Percentiles rank a stretch among this genome's conserved stretches.
These are phyloP conservation scores for Antheraea yamamai DNA, from an alignment of 2,888 invertebrate genomes.

Conservation along the genomic window DNA sequence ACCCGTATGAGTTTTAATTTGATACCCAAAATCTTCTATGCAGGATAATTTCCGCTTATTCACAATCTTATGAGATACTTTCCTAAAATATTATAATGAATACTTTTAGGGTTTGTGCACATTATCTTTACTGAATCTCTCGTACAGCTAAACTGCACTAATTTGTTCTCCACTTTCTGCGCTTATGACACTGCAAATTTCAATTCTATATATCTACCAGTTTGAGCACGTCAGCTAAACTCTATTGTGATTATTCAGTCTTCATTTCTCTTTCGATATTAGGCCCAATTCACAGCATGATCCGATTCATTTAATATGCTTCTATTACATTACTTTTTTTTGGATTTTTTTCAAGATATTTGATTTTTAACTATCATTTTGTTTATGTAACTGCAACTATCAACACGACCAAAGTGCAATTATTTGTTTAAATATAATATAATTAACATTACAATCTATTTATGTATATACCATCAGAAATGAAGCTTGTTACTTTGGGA, in stretches of 20 bases:
- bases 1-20: slow-evolving; percentile 58
- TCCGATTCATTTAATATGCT: slow-evolving; percentile 18
- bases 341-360: slow-evolving; percentile 8
- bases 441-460: background rate
- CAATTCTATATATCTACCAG: slow-evolving; percentile 22
- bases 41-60: background rate
- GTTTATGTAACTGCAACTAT: slow-evolving; percentile 45
- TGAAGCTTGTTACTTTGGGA: slow-evolving; percentile 12
- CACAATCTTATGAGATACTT: slow-evolving; percentile 19
- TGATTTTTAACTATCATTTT: slow-evolving; percentile 23
- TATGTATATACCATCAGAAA: slow-evolving; percentile 1
- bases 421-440: slow-evolving; percentile 30
- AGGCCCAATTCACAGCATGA: slow-evolving; percentile 17
- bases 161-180: background rate
- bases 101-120: background rate
- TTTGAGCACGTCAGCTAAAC: slow-evolving; percentile 25
- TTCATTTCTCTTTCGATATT: slow-evolving; percentile 9
- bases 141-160: background rate
- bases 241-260: slow-evolving; percentile 23
- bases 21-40: slow-evolving; percentile 29
- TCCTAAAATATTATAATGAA: slow-evolving; percentile 13
- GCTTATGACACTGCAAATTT: slow-evolving; percentile 3
- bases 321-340: slow-evolving; percentile 14
- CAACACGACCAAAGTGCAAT: slow-evolving; percentile 80
- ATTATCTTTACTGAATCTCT: background rate